A percentile compares a stretch with the other conserved stretches of the same genome.
Evolutionary conservation across 2,797 vertebrate genomes (phyloP).

Genomic region (Falco cherrug): DNA sequence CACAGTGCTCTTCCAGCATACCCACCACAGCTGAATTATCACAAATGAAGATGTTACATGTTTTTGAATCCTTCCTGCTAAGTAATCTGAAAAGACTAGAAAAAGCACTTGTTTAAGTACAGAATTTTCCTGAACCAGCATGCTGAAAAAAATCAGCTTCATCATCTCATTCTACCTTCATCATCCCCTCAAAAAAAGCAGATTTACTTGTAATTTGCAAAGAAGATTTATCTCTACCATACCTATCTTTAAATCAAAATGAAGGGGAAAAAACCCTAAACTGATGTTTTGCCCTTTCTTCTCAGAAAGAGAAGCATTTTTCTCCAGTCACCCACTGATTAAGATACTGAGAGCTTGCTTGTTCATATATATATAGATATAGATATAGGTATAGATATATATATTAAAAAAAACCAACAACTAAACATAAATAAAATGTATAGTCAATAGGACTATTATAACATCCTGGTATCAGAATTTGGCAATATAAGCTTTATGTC

Average conservation of each 20-base stretch:
- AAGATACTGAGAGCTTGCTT: neutral
- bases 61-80: neutral
- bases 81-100: neutral
- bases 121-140: neutral
- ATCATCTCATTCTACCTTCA: neutral
- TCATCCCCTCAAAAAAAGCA: neutral
- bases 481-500: neutral
- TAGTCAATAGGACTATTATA: neutral
- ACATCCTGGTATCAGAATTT: neutral
- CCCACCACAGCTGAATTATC: neutral
- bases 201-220: neutral
- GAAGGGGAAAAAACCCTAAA: neutral
- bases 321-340: neutral
- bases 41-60: neutral
- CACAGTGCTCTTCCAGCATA: neutral
- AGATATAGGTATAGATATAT: no score
- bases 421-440: neutral
- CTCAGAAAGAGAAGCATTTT: neutral
- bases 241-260: neutral
- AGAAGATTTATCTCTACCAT: neutral
- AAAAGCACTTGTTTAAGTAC: neutral
- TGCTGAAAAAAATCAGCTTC: neutral
- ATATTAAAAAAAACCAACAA: neutral
- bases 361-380: neutral
- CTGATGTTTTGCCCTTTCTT: neutral